A percentile compares a stretch with the other conserved stretches of the same genome.
These are phyloP conservation scores for Coleophora deauratella DNA, from an alignment of 2,888 invertebrate species.

Conservation along the genomic window DNA sequence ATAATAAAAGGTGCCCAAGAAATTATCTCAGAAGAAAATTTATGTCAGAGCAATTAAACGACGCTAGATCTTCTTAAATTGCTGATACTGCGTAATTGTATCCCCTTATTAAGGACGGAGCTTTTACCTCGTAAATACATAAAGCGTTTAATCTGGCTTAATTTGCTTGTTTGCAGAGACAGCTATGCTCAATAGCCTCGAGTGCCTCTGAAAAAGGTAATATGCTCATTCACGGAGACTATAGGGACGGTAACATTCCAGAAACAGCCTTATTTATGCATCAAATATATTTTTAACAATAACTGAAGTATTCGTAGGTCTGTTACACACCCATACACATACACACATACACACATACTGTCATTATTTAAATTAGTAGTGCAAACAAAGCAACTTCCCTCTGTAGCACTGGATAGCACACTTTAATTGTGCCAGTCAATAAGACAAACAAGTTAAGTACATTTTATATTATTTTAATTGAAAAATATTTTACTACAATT, in stretches of 20 bases:
- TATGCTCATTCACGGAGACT: background rate
- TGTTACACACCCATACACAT: background rate
- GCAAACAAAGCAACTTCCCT: no score
- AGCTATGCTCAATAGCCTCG: background rate
- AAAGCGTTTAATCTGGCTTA: conserved; percentile 50
- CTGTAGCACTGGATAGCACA: no score
- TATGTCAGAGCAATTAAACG: conserved; percentile 57
- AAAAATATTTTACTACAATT: no score
- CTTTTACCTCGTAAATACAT: conserved; percentile 52
- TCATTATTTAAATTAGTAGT: no score
- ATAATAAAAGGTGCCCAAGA: conserved; percentile 44
- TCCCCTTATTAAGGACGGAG: conserved; percentile 51
- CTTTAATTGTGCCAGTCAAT: no score
- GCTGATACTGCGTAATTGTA: conserved; percentile 60
- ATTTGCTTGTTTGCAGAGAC: conserved; percentile 51
- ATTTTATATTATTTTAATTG: no score
- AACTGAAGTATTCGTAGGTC: background rate
- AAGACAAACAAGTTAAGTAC: no score
- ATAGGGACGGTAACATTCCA: background rate
- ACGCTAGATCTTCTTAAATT: conserved; percentile 56
- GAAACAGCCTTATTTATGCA: background rate
- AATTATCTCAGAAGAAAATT: conserved; percentile 58
- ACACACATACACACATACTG: no score
- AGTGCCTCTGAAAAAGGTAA: background rate
- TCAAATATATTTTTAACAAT: background rate